Evolutionary conservation across 2,797 vertebrate species (phyloP).

Genomic region (Microctenopoma stevenorrisi): DNA sequence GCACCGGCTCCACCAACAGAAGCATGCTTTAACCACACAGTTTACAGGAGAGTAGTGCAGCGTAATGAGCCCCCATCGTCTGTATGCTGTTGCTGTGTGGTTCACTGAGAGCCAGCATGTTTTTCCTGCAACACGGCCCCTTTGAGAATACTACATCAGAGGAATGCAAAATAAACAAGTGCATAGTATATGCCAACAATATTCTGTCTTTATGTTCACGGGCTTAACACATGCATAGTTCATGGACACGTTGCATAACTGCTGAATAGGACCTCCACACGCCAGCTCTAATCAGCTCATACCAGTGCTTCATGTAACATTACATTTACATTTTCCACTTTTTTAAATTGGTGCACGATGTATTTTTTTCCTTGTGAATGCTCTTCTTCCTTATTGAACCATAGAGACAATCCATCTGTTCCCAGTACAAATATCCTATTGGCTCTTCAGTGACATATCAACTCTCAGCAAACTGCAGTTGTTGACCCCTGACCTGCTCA

Average conservation of each 20-base stretch:
- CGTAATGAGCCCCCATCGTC: slow-evolving; percentile 28
- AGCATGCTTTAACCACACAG: slow-evolving; percentile 8
- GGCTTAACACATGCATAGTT: slow-evolving; percentile 19
- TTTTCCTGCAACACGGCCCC: slow-evolving; percentile 36
- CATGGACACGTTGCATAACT: slow-evolving; percentile 5
- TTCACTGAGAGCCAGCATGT: slow-evolving; percentile 40
- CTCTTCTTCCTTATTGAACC: slow-evolving; percentile 24
- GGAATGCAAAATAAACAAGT: slow-evolving; percentile 47
- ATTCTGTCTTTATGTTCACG: slow-evolving; percentile 17
- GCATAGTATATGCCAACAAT: slow-evolving; percentile 14
- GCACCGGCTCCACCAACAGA: slow-evolving; percentile 31
- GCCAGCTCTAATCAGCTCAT: slow-evolving; percentile 19
- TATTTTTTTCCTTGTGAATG: slow-evolving; percentile 19
- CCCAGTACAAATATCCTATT: slow-evolving; percentile 26
- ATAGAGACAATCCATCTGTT: slow-evolving; percentile 34
- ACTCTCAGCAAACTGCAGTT: slow-evolving; percentile 53
- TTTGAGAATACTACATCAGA: slow-evolving; percentile 47
- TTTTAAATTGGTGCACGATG: slow-evolving; percentile 22
- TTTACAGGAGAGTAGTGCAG: slow-evolving; percentile 8
- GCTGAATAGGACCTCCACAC: background rate
- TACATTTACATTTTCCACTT: slow-evolving; percentile 8
- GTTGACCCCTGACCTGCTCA: slow-evolving; percentile 70
- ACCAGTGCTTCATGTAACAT: background rate
- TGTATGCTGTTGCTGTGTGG: slow-evolving; percentile 44
- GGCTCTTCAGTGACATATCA: slow-evolving; percentile 45